phyloP scores from a whole-genome alignment of 2,797 vertebrate species.

The Esox masquinongy region DNA sequence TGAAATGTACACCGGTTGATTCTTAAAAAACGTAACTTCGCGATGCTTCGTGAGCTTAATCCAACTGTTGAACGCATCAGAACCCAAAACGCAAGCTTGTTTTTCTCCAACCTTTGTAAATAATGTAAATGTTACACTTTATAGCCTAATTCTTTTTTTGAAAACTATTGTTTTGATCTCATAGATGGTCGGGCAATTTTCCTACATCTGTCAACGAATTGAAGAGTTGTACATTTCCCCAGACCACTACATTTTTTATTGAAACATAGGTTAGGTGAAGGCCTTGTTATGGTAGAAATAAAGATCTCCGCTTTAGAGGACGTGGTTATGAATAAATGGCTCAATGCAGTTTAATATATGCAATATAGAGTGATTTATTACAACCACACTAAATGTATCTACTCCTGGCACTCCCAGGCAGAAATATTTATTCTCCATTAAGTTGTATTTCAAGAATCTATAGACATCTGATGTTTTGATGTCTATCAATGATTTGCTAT shows the following conservation, averaged over 20 bases:
- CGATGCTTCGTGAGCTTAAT: no score
- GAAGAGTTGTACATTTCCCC: no score
- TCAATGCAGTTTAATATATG: background rate
- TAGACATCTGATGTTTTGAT: background rate
- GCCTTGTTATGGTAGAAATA: no score
- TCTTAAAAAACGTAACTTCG: no score
- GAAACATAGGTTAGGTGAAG: constrained; percentile 17
- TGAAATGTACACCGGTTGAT: no score
- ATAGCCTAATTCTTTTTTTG: no score
- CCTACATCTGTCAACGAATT: no score
- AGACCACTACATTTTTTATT: background rate
- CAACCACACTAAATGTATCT: background rate
- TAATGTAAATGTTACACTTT: no score
- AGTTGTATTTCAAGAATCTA: background rate
- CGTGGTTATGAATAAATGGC: background rate
- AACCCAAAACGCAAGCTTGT: no score
- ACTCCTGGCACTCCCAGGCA: background rate
- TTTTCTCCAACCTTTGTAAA: no score
- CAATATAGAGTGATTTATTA: background rate
- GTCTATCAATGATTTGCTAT: background rate
- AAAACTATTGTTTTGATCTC: no score
- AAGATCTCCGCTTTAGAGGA: background rate
- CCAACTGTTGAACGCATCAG: no score
- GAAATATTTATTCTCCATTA: background rate
- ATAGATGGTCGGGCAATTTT: background rate